Evolutionary conservation across 2,797 vertebrate species (phyloP).

Genomic region (Delichon dasypus): DNA sequence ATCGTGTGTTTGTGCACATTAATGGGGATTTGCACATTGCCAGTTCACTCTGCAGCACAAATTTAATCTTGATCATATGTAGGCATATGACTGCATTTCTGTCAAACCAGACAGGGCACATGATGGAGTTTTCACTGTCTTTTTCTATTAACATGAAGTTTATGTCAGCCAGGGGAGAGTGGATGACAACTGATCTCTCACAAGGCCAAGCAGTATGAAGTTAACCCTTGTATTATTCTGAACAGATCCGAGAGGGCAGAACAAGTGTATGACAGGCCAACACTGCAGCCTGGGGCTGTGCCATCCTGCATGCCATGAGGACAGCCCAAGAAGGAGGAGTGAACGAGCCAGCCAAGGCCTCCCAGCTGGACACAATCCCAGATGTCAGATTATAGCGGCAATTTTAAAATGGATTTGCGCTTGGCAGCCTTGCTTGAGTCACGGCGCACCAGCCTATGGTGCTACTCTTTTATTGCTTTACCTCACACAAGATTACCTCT

Average conservation of each 20-base stretch:
- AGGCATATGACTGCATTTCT: neutral
- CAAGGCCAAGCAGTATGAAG: neutral
- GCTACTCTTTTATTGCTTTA: neutral
- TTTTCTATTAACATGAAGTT: neutral
- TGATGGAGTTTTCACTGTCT: neutral
- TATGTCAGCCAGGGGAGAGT: neutral
- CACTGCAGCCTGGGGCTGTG: neutral
- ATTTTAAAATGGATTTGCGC: neutral
- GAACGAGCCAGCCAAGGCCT: neutral
- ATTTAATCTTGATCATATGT: neutral
- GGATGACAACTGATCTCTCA: neutral
- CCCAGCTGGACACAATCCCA: neutral
- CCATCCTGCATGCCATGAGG: neutral
- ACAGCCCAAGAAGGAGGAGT: neutral
- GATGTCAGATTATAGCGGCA: fast-evolving
- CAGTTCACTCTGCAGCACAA: neutral
- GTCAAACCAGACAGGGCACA: neutral
- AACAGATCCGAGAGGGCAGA: fast-evolving
- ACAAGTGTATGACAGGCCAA: fast-evolving
- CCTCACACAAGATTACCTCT: neutral
- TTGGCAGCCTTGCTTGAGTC: neutral
- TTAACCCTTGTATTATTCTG: neutral
- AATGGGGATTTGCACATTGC: neutral
- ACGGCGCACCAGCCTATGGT: fast-evolving
- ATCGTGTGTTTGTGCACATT: neutral